Conservation (phyloP, 1,140 invertebrate genomes). For the Drepana arcuata region DNA sequence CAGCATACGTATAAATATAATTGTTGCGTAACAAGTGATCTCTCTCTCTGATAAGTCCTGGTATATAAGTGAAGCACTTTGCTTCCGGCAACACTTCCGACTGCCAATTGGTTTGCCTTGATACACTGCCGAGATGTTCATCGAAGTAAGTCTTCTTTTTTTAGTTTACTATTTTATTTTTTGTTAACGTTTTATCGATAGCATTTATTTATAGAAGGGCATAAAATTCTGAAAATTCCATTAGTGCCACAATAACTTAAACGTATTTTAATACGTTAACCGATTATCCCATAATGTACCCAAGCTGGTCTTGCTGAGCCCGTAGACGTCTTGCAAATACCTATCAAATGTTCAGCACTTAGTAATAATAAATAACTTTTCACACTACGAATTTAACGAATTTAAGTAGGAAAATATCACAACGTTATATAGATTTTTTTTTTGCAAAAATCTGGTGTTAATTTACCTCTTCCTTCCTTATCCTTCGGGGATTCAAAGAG, state of each 20-base stretch:
- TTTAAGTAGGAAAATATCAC: no score
- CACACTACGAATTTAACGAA: no score
- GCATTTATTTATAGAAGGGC: background rate
- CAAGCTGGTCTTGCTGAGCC: no score
- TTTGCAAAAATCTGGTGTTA: no score
- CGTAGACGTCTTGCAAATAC: no score
- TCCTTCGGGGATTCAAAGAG: no score
- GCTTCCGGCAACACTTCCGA: constrained; percentile 13
- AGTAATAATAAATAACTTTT: no score
- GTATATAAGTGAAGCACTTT: constrained; percentile 15
- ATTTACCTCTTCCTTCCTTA: no score
- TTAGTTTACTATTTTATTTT: background rate
- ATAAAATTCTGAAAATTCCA: no score
- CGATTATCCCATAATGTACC: background rate
- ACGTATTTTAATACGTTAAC: constrained; percentile 2
- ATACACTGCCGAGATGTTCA: constrained; percentile 4
- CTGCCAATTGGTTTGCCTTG: background rate
- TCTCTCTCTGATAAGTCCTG: constrained; percentile 11
- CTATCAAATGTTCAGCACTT: no score
- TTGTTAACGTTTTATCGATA: background rate
- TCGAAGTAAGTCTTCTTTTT: constrained; percentile 10
- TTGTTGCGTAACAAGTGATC: constrained; percentile 13
- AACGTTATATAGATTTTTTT: no score
- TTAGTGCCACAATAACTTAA: no score
- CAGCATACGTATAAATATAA: constrained; percentile 6